A percentile compares a stretch with the other conserved stretches of the same genome.
These are phyloP conservation scores for Sycophila texana DNA, from an alignment of 2,888 invertebrate genomes.

Conservation along the genomic window DNA sequence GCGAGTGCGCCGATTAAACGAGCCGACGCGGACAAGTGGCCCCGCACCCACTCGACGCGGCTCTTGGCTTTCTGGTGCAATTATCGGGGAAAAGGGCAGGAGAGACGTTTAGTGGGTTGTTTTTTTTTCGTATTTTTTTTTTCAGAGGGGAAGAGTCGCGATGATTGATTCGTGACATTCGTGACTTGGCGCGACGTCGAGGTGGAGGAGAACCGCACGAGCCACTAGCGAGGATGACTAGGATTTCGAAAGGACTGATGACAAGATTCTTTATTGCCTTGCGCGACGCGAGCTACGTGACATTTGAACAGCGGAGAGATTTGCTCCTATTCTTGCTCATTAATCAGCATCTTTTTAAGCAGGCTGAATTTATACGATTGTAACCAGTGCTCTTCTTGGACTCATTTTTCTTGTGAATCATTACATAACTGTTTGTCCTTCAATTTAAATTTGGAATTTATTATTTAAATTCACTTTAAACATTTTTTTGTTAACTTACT, in stretches of 20 bases:
- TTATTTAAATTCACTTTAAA: too few relatives aligned
- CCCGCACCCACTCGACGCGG: conserved; percentile 19
- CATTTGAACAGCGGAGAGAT: background rate
- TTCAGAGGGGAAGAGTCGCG: background rate
- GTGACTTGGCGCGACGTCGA: conserved; percentile 9
- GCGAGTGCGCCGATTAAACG: background rate
- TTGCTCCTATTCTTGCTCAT: background rate
- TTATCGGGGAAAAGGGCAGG: background rate
- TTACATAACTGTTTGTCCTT: too few relatives aligned
- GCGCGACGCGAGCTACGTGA: background rate
- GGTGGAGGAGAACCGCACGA: too few relatives aligned
- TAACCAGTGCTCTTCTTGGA: background rate
- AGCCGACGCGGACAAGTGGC: background rate
- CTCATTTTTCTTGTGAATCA: too few relatives aligned
- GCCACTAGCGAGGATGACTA: conserved; percentile 24
- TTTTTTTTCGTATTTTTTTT: background rate
- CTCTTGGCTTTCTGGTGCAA: conserved; percentile 6
- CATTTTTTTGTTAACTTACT: too few relatives aligned
- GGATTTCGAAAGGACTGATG: conserved; percentile 21
- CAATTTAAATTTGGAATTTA: too few relatives aligned
- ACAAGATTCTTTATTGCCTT: conserved; percentile 30
- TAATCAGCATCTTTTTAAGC: background rate
- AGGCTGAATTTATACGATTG: background rate
- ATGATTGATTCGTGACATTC: conserved; percentile 22
- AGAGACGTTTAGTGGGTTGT: too few relatives aligned